phyloP scores from a whole-genome alignment of 2,797 vertebrate species.

The Dromococcyx pavoninus region DNA sequence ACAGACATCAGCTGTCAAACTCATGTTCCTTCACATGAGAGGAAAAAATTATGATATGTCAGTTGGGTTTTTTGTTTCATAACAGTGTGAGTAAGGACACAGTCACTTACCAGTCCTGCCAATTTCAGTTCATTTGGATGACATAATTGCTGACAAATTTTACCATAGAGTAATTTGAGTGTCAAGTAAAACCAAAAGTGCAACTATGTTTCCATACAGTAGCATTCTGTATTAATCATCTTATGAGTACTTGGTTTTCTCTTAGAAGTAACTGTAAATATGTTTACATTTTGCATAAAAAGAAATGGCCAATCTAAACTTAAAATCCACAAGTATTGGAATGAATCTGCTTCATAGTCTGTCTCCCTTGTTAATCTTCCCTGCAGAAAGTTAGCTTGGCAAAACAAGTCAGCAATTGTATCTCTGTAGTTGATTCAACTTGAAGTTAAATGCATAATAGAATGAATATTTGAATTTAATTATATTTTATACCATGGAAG shows the following conservation, averaged over 20 bases:
- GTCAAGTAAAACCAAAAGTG: background rate
- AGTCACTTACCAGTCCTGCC: background rate
- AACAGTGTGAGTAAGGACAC: background rate
- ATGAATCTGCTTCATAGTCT: background rate
- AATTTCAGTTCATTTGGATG: background rate
- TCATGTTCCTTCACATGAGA: background rate
- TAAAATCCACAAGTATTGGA: background rate
- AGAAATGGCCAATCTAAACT: background rate
- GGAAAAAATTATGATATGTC: background rate
- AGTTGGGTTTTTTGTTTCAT: background rate
- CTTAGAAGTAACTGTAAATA: background rate
- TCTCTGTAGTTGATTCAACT: background rate
- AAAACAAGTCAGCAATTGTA: background rate
- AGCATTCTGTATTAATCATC: background rate
- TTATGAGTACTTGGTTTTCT: background rate
- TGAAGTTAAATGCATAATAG: background rate
- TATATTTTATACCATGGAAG: background rate
- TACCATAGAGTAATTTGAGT: background rate
- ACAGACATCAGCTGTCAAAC: background rate
- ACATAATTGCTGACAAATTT: background rate
- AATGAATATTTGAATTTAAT: constrained; percentile 43
- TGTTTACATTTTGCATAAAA: constrained; percentile 20
- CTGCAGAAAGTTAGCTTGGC: background rate
- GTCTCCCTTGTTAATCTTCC: background rate
- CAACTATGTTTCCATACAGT: background rate